These are phyloP conservation scores for Salvator merianae DNA, from an alignment of 2,113 vertebrate genomes.

Conservation along the genomic window DNA sequence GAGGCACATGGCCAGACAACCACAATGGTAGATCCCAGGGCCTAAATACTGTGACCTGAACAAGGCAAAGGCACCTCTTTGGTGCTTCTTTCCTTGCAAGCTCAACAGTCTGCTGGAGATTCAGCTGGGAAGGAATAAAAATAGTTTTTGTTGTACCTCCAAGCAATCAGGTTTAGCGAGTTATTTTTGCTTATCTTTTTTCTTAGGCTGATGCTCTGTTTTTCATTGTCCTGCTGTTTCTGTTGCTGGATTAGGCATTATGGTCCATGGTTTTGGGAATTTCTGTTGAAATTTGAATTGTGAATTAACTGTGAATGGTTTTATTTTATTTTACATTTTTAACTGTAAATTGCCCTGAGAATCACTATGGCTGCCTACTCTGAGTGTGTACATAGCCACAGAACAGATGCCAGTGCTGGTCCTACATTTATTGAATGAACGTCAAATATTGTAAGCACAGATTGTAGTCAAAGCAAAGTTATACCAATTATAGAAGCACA, in stretches of 20 bases:
- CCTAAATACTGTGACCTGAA: not conserved
- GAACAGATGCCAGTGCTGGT: conserved; percentile 12
- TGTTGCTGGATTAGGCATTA: not conserved
- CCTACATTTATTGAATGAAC: not conserved
- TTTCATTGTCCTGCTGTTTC: not conserved
- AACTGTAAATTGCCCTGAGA: not conserved
- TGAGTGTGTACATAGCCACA: not conserved
- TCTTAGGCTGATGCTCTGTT: not conserved
- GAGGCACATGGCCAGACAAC: not conserved
- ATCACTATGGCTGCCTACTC: not conserved
- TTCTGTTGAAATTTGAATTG: not conserved
- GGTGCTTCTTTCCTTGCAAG: not conserved
- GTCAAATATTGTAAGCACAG: conserved; percentile 13
- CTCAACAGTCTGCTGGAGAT: not conserved
- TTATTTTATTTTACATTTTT: not conserved
- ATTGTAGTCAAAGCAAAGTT: conserved; percentile 7
- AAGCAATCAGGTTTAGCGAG: not conserved
- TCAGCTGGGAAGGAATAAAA: not conserved
- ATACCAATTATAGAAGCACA: conserved; percentile 12
- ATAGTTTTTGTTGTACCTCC: not conserved
- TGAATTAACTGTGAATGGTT: not conserved
- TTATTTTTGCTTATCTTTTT: not conserved
- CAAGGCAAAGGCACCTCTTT: not conserved
- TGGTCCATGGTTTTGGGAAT: not conserved
- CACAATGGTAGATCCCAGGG: not conserved